Conservation (phyloP, 2,888 invertebrate species). For the Agrypnus murinus region DNA sequence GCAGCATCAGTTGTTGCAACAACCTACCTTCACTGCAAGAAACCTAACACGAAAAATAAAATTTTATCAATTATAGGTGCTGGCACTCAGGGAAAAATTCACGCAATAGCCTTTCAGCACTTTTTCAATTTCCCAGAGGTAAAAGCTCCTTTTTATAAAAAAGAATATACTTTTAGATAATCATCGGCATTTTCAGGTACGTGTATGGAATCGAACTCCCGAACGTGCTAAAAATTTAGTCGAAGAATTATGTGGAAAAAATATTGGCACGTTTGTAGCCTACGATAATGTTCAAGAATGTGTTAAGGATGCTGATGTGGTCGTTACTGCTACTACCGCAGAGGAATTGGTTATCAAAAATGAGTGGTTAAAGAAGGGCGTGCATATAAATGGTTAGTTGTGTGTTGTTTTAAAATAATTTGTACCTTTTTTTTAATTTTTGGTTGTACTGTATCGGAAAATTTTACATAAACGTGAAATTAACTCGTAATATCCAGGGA, state of each 20-base stretch:
- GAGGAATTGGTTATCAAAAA: conserved; percentile 72
- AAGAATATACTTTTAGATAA: not conserved
- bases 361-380: conserved; percentile 73
- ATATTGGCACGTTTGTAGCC: conserved; percentile 53
- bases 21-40: conserved; percentile 69
- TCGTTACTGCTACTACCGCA: conserved; percentile 76
- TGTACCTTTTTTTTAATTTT: too few species aligned
- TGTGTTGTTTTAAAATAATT: too few species aligned
- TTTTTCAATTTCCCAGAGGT: conserved; percentile 71
- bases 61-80: conserved; percentile 73
- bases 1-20: conserved; percentile 76
- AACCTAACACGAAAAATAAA: conserved; percentile 57
- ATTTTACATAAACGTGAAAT: too few species aligned
- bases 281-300: conserved; percentile 70
- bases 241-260: conserved; percentile 62
- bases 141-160: conserved; percentile 7
- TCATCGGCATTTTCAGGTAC: conserved; percentile 64
- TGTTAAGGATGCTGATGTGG: conserved; percentile 75
- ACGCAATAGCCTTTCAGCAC: conserved; percentile 72
- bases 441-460: too few species aligned
- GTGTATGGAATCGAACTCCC: conserved; percentile 75
- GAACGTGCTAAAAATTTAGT: conserved; percentile 66
- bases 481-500: too few species aligned
- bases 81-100: conserved; percentile 73
- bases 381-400: conserved; percentile 77